Percentiles rank a stretch among this genome's conserved stretches.
Evolutionary conservation across 2,797 vertebrate species (phyloP).

Genomic region (Emydoidea blandingii): DNA sequence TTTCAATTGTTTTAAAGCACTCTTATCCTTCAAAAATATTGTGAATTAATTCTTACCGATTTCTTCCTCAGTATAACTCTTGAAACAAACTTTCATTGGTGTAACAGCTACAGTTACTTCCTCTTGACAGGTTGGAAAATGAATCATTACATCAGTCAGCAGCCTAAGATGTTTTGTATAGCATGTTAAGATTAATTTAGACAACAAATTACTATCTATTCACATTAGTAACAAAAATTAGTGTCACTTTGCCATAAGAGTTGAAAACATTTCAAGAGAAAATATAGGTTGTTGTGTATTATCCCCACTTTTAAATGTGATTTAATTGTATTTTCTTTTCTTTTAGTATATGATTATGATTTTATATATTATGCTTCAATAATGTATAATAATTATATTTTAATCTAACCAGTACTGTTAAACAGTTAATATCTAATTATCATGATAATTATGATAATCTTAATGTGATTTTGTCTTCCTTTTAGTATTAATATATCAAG

Average conservation of each 20-base stretch:
- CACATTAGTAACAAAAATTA: neutral
- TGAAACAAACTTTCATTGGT: conserved; percentile 86
- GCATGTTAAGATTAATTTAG: neutral
- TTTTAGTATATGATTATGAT: neutral
- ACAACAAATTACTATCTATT: neutral
- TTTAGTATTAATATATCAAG: neutral
- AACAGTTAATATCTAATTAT: neutral
- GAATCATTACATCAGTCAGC: conserved; percentile 87
- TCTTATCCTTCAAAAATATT: neutral
- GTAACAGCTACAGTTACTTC: conserved; percentile 91
- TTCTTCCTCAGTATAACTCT: conserved; percentile 85
- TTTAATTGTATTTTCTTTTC: neutral
- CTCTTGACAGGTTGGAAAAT: conserved; percentile 91
- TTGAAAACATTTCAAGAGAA: neutral
- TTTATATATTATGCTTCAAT: neutral
- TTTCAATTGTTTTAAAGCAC: neutral
- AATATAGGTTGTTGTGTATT: neutral
- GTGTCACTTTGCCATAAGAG: neutral
- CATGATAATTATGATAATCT: neutral
- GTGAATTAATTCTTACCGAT: conserved; percentile 80
- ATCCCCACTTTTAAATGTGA: neutral
- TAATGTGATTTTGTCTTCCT: neutral
- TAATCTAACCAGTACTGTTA: neutral
- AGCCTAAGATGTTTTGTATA: conserved; percentile 81
- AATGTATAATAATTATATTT: neutral